These are phyloP conservation scores for Heliconius melpomene DNA, from an alignment of 1,140 invertebrate genomes.

Conservation along the genomic window DNA sequence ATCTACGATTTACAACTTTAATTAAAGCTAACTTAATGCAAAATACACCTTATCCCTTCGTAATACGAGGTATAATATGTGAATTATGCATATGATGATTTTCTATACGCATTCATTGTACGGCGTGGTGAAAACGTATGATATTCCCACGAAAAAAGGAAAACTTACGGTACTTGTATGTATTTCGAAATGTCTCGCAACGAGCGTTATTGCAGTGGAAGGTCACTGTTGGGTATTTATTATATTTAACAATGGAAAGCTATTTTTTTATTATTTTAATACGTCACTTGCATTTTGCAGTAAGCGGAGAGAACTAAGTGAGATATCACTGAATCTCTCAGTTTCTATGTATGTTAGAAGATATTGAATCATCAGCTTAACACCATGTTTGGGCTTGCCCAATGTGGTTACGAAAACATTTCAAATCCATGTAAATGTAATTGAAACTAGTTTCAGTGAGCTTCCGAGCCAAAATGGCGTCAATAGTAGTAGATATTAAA, in stretches of 20 bases:
- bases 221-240: not conserved
- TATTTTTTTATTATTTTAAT: not conserved
- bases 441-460: too few species aligned
- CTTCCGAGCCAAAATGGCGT: not conserved
- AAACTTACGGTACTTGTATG: constrained; percentile 57
- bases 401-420: too few species aligned
- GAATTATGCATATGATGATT: constrained; percentile 46
- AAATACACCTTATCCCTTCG: constrained; percentile 37
- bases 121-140: constrained; percentile 68
- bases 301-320: not conserved
- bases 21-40: constrained; percentile 16
- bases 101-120: constrained; percentile 66
- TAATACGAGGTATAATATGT: constrained; percentile 37
- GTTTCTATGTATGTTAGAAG: too few species aligned
- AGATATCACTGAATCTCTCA: too few species aligned
- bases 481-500: not conserved
- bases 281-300: not conserved
- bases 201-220: constrained; percentile 30
- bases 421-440: too few species aligned
- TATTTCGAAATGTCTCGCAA: constrained; percentile 69
- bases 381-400: too few species aligned
- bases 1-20: constrained; percentile 39
- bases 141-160: constrained; percentile 78
- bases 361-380: too few species aligned
- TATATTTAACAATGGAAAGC: constrained; percentile 8